phyloP scores from a whole-genome alignment of 2,888 invertebrate species.

The Sinelater perroti region DNA sequence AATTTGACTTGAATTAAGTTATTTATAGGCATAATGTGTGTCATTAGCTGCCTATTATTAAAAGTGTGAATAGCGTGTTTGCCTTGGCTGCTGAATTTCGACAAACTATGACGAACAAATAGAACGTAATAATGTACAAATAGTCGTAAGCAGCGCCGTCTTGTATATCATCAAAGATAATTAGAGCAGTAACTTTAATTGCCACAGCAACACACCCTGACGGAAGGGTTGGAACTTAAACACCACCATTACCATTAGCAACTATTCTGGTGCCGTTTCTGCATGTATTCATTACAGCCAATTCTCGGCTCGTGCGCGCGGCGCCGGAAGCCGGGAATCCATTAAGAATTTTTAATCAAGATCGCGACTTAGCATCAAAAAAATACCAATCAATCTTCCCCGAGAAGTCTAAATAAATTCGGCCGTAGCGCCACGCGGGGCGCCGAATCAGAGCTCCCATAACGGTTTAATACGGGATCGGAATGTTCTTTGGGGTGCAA shows the following conservation, averaged over 20 bases:
- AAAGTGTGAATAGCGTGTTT: no score
- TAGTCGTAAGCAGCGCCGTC: conserved; percentile 7
- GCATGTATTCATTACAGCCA: conserved; percentile 18
- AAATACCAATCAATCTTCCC: conserved; percentile 55
- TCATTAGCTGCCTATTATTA: no score
- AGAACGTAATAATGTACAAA: conserved; percentile 5
- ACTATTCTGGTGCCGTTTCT: conserved; percentile 39
- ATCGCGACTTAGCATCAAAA: conserved; percentile 42
- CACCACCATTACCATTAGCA: conserved; percentile 46
- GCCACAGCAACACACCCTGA: conserved; percentile 45
- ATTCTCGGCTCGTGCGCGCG: not conserved
- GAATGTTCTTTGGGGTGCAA: conserved; percentile 60
- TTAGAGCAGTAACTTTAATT: conserved; percentile 44
- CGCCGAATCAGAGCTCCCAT: conserved; percentile 48
- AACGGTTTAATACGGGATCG: conserved; percentile 49
- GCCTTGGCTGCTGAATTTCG: no score
- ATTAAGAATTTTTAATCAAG: conserved; percentile 56
- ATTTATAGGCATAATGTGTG: no score
- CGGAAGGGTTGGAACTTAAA: conserved; percentile 45
- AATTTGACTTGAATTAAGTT: no score
- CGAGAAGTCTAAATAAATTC: conserved; percentile 44
- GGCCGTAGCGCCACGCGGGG: conserved; percentile 43
- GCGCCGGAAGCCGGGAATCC: conserved; percentile 42
- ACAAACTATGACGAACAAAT: not conserved
- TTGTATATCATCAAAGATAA: conserved; percentile 36